Evolutionary conservation across 2,888 invertebrate species (phyloP), one percentile per base, ranked within the genome.

Genomic region (Hyposoter dolosus): DNA sequence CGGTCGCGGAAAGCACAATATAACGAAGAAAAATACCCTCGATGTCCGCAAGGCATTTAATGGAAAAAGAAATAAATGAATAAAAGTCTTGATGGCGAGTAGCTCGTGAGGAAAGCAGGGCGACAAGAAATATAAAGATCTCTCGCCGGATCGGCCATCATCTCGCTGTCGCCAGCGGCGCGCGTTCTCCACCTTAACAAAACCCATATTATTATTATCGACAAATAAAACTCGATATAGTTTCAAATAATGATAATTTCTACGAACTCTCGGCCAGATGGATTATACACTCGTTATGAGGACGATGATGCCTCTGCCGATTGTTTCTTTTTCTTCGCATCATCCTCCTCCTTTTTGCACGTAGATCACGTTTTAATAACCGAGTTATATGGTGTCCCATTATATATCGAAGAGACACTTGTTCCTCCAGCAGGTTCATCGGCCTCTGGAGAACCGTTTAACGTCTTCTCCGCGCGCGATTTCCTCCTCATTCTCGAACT

Each of bases 211-310:
- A 50, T 50, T n/a, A 28, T 15, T 45, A 47, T 32, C 7, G 3
- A 28, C 17, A 72, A 35, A 60, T 45, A 9, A 45, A 76, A 74
- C 15, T 15, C n/a, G 32, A 63, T 63, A 45, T 15, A 19, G 47
- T 66, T 28, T 90, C 88, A 89, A 89, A 91, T 90, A 90, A 91
- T 90, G 89, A 91, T 92, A 89, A 92, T 91, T 90, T 90, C 90
- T 77, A 83, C 89, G 87, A 89, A 88, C 86, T 83, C 71, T 71
- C 53, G 43, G 76, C 88, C 90, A 89, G 90, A 87, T 90, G 90
- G 89, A 87, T 85, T 87, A 86, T 88, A 87, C 88, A 43, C 78
- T 91, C 88, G 89, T 92, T 90, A 91, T 83, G 80, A 86, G 74
- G 86, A 80, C 63, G 82, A 72, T 79, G 84, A 85, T 63, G 83